Evolutionary conservation across 2,113 vertebrate genomes (phyloP).

Genomic region (Lepus europaeus): DNA sequence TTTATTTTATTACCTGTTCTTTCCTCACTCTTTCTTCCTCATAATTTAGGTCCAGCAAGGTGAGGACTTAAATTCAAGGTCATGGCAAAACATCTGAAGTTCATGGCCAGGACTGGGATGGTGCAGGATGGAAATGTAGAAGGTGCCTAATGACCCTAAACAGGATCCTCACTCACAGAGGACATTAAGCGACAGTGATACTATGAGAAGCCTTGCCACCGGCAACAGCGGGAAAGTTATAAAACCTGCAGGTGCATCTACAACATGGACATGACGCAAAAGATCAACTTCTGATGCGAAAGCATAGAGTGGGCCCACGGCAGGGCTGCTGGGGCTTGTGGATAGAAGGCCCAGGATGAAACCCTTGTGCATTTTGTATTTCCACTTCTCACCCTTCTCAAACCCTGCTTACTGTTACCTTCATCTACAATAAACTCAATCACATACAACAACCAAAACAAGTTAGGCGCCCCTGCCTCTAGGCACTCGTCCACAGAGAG

Average conservation of each 20-base stretch:
- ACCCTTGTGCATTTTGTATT: background rate
- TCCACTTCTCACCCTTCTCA: background rate
- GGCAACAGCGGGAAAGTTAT: slow-evolving; percentile 90
- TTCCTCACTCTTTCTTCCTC: too few species aligned
- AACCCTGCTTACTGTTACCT: background rate
- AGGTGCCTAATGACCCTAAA: too few species aligned
- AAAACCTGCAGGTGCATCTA: slow-evolving; percentile 93
- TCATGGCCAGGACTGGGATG: too few species aligned
- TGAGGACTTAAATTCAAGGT: too few species aligned
- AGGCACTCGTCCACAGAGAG: too few species aligned
- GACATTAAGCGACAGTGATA: slow-evolving; percentile 90
- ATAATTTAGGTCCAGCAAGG: too few species aligned
- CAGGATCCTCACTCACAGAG: slow-evolving; percentile 89
- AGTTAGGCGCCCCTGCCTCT: too few species aligned
- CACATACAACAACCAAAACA: background rate
- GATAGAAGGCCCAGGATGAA: background rate
- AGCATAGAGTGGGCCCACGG: slow-evolving; percentile 92
- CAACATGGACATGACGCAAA: slow-evolving; percentile 93
- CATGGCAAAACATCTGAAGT: too few species aligned
- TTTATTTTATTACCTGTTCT: too few species aligned
- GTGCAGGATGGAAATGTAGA: too few species aligned
- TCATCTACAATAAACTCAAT: slow-evolving; percentile 60
- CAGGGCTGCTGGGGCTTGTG: slow-evolving; percentile 88
- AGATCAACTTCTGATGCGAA: slow-evolving; percentile 90
- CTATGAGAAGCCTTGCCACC: slow-evolving; percentile 93